Conservation (phyloP, 2,797 vertebrate genomes). For the Thunnus albacares region DNA sequence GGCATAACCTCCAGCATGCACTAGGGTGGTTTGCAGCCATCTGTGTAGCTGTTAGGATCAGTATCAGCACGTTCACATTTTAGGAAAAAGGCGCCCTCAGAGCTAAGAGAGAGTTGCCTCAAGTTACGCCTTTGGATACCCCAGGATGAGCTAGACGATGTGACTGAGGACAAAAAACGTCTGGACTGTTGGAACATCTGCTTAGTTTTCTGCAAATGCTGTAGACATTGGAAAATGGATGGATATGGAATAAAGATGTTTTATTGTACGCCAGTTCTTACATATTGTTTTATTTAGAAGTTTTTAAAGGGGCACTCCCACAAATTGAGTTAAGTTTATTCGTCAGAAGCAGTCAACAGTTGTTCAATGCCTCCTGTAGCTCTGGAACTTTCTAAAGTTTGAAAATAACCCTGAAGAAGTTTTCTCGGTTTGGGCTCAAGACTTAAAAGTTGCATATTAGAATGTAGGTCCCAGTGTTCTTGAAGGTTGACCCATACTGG, state of each 20-base stretch:
- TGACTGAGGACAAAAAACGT: neutral
- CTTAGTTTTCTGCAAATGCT: slow-evolving; percentile 7
- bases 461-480: too few relatives aligned
- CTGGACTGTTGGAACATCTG: neutral
- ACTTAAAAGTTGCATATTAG: too few relatives aligned
- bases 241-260: neutral
- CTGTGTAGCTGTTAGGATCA: neutral
- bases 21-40: neutral
- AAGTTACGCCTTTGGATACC: slow-evolving; percentile 4
- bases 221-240: neutral
- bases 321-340: neutral
- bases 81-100: neutral
- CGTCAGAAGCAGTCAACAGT: neutral
- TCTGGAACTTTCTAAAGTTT: neutral
- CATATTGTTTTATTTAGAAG: neutral
- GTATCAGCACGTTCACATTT: slow-evolving; percentile 3
- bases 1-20: neutral
- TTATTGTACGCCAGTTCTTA: neutral
- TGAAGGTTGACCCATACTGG: too few relatives aligned
- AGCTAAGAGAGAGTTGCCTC: slow-evolving; percentile 4
- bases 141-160: neutral
- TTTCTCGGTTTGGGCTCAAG: too few relatives aligned
- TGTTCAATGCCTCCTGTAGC: neutral
- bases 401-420: too few relatives aligned
- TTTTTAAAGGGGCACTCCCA: neutral